Evolutionary conservation across 2,113 vertebrate species (phyloP).

Genomic region (Canis aureus): DNA sequence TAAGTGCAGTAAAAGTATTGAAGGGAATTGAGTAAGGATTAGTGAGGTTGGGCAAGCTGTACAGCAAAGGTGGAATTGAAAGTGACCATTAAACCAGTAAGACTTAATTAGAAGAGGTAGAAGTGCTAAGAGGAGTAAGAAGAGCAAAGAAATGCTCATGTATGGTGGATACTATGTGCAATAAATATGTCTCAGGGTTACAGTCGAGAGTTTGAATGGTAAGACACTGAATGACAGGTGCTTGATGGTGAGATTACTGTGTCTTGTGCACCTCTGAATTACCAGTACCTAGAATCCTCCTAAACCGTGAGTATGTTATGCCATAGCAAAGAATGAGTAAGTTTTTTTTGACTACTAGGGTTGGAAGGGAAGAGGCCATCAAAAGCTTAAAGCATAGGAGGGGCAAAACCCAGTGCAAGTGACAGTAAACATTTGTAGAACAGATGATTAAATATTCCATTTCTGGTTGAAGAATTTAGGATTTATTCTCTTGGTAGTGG

Average conservation of each 20-base stretch:
- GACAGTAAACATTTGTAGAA: not conserved
- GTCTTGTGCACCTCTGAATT: not conserved
- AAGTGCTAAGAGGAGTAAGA: not conserved
- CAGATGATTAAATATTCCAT: slow-evolving; percentile 39
- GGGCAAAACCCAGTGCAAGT: not conserved
- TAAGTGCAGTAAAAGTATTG: not conserved
- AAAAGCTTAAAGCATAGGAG: slow-evolving; percentile 28
- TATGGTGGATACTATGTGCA: not conserved
- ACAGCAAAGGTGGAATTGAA: not conserved
- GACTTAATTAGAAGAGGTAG: not conserved
- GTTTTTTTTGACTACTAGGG: not conserved
- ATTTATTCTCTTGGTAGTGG: not conserved
- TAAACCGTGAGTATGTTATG: not conserved
- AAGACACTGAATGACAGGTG: not conserved
- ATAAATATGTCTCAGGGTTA: not conserved
- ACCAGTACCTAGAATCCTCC: not conserved
- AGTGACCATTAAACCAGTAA: not conserved
- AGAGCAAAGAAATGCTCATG: not conserved
- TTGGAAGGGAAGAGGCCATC: not conserved
- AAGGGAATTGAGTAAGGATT: not conserved
- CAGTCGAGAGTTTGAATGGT: not conserved
- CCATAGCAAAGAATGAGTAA: not conserved
- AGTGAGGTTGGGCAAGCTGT: not conserved
- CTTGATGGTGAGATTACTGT: not conserved
- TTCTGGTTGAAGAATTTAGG: slow-evolving; percentile 46